These are phyloP conservation scores for Larimichthys crocea DNA, from an alignment of 2,113 vertebrate genomes.

Conservation along the genomic window DNA sequence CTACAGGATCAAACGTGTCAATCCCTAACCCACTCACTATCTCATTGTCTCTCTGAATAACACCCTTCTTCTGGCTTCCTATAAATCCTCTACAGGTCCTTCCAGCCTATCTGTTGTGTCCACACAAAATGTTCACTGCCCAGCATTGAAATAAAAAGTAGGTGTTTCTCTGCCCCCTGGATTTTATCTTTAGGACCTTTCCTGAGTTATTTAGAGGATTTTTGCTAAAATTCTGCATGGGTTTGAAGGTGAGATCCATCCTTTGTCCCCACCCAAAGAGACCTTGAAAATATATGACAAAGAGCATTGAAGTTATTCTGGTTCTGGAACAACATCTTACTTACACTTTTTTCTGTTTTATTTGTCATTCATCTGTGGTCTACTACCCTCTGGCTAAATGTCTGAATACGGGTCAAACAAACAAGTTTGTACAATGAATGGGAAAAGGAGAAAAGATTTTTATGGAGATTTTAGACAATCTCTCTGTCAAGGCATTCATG, in stretches of 20 bases:
- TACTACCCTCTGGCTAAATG: too few relatives aligned
- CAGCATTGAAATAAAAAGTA: background rate
- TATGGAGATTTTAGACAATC: too few relatives aligned
- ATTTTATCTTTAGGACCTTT: background rate
- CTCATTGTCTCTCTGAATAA: background rate
- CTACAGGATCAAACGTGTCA: conserved; percentile 20
- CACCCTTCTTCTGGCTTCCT: background rate
- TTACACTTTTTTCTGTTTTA: too few relatives aligned
- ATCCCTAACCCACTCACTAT: background rate
- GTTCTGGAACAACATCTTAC: too few relatives aligned
- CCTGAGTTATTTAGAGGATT: background rate
- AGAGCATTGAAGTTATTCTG: too few relatives aligned
- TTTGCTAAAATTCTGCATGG: background rate
- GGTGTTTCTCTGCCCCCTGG: background rate
- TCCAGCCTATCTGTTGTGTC: background rate
- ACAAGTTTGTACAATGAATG: too few relatives aligned
- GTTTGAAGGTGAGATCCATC: background rate
- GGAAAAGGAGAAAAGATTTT: too few relatives aligned
- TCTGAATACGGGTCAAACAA: too few relatives aligned
- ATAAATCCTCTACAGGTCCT: background rate
- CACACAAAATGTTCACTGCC: background rate
- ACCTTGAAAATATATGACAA: too few relatives aligned
- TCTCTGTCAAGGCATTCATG: too few relatives aligned
- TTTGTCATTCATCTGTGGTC: too few relatives aligned
- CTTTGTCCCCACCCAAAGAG: too few relatives aligned